Percentiles rank a stretch among this genome's conserved stretches.
phyloP scores from a whole-genome alignment of 2,888 invertebrate species.

The Uloborus plumipes region DNA sequence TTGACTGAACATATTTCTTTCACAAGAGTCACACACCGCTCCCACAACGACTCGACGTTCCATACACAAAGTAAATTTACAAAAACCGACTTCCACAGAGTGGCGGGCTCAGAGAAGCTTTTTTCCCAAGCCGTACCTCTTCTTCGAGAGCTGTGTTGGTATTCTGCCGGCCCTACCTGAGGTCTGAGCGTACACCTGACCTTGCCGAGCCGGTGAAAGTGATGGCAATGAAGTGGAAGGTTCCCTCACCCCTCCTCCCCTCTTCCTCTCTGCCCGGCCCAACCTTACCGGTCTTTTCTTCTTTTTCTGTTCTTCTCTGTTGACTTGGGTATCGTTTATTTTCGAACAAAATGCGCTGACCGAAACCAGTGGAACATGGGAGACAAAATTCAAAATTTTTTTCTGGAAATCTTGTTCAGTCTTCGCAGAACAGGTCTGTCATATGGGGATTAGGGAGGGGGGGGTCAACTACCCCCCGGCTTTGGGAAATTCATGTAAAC shows the following conservation, averaged over 20 bases:
- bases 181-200: constrained; percentile 44
- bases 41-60: neutral
- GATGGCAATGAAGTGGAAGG: constrained; percentile 58
- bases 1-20: constrained; percentile 10
- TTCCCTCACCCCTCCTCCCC: neutral
- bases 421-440: no score
- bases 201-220: constrained; percentile 55
- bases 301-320: constrained; percentile 1
- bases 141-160: constrained; percentile 21
- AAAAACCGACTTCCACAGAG: neutral
- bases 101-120: neutral
- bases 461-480: no score
- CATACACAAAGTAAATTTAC: neutral
- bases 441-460: no score
- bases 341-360: no score
- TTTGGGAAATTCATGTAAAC: no score
- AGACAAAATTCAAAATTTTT: no score
- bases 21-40: neutral
- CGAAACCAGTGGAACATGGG: no score
- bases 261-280: neutral
- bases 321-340: no score
- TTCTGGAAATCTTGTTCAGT: no score
- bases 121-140: neutral
- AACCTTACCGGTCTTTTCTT: constrained; percentile 6
- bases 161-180: constrained; percentile 16